These are phyloP conservation scores for Gymnocypris eckloni DNA, from an alignment of 2,797 vertebrate genomes.

Conservation along the genomic window DNA sequence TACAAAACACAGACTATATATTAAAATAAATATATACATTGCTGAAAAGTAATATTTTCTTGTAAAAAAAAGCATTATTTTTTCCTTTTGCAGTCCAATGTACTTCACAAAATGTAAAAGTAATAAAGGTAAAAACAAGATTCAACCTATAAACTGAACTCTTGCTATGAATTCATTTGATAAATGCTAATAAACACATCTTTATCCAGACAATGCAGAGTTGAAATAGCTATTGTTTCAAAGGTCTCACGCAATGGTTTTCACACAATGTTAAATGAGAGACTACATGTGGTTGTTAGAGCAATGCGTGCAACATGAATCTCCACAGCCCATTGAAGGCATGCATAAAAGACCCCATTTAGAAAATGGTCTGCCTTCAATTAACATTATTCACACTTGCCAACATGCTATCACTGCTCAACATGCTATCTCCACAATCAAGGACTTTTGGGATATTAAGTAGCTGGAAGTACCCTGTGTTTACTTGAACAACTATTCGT, in stretches of 20 bases:
- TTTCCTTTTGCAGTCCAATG: background rate
- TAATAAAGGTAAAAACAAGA: background rate
- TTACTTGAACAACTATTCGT: conserved; percentile 46
- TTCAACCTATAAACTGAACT: background rate
- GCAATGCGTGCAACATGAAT: conserved; percentile 6
- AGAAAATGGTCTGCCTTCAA: conserved; percentile 23
- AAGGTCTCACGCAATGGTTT: background rate
- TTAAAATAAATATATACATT: too few species aligned
- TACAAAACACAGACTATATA: too few species aligned
- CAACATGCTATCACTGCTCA: background rate
- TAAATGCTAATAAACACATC: background rate
- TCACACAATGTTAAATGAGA: conserved; percentile 25
- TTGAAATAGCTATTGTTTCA: conserved; percentile 1
- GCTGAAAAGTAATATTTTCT: background rate
- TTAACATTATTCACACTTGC: conserved; percentile 35
- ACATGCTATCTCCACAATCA: conserved; percentile 7
- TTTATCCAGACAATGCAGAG: background rate
- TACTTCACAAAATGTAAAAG: background rate
- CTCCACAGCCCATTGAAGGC: background rate
- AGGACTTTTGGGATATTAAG: conserved; percentile 34
- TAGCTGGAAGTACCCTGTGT: conserved; percentile 29
- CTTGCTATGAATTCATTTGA: background rate
- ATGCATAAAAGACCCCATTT: background rate
- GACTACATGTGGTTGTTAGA: conserved; percentile 21
- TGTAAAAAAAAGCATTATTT: background rate